These are phyloP conservation scores for Chaetops frenatus DNA, from an alignment of 2,113 vertebrate genomes.

Conservation along the genomic window DNA sequence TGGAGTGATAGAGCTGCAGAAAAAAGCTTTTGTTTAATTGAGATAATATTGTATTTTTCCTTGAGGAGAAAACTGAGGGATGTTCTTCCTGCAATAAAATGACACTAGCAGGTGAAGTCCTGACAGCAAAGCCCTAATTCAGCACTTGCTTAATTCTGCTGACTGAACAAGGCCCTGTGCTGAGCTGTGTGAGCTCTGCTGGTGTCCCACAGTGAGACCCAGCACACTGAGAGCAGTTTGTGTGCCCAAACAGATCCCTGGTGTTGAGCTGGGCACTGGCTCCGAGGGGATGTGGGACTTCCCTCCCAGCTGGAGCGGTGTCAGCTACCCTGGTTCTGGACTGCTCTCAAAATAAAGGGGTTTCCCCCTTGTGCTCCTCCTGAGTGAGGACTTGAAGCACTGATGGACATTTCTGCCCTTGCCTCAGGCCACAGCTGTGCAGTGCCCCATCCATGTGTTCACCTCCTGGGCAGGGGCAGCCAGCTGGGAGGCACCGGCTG, in stretches of 20 bases:
- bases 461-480: neutral
- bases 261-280: neutral
- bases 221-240: fast-evolving
- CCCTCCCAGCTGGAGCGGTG: neutral
- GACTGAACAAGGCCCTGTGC: neutral
- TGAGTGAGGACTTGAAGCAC: neutral
- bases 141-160: neutral
- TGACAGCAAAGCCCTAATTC: neutral
- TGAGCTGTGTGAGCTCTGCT: neutral
- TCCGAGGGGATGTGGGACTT: too few relatives aligned
- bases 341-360: neutral
- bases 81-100: neutral
- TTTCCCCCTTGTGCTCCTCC: neutral
- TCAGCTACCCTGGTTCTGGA: neutral
- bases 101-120: neutral
- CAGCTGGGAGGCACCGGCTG: neutral
- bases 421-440: neutral
- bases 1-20: neutral
- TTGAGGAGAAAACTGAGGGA: neutral
- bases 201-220: neutral
- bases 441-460: neutral
- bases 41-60: conserved; percentile 26
- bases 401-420: neutral
- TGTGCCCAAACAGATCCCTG: neutral
- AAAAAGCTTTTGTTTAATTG: conserved; percentile 14